Evolutionary conservation across 2,113 vertebrate genomes (phyloP), one percentile per base, ranked within the genome.

Genomic region (Megaceryle torquata): DNA sequence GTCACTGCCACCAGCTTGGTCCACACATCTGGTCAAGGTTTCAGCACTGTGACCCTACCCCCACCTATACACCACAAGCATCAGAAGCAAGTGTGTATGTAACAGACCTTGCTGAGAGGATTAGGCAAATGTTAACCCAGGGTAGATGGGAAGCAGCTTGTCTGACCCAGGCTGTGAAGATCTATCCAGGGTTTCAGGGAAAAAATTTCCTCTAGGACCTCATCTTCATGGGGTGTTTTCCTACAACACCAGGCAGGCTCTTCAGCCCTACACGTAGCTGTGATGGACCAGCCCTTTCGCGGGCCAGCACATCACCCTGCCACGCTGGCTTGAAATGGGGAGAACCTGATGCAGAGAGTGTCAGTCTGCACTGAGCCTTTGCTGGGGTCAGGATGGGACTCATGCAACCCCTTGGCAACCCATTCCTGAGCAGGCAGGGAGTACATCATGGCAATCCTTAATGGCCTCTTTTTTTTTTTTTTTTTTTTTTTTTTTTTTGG

Each of bases 1-100:
- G 65, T 26, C 35, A 28, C 39, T 10, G 25, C 18, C 35, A 22
- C 44, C 61, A 54, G 67, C 28, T 35, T 20, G 9, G 79, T 16
- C 19, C 26, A 43, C 28, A 0, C 37, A 5, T 43, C 67, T n/a
- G 50, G 15, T 25, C 46, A 21, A 31, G 41, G n/a, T 28, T 28
- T 44, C 53, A 46, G 18, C 16, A 11, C 1, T 0, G 14, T 48
- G 46, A 61, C 67, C 53, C 29, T 46, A 19, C 21, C 20, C 13
- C 57, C 29, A 7, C 19, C 41, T n/a, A 15, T 1, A 4, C 16
- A 5, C 8, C 0, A 1, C 8, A 7, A 41, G 15, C 20, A 10
- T 14, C 29, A 21, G n/a, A 48, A 61, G 35, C 53, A 48, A 68
- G 35, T 5, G 1, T 0, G 2, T 9, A 16, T 14, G n/a, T 5